A percentile compares a stretch with the other conserved stretches of the same genome.
These are phyloP conservation scores for Pterobdella sp. DNA, from an alignment of 2,888 invertebrate genomes.

Conservation along the genomic window DNA sequence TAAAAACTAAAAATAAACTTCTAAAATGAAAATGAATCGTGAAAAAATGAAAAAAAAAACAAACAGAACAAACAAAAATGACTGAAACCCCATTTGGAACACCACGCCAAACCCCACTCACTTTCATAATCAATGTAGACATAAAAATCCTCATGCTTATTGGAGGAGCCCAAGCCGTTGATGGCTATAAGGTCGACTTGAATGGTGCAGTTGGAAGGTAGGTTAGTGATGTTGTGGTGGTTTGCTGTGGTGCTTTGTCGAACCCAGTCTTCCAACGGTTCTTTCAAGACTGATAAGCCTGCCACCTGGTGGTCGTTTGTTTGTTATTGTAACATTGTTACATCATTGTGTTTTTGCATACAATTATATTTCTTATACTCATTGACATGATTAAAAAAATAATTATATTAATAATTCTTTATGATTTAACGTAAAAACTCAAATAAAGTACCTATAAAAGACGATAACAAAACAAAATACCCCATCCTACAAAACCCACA, in stretches of 20 bases:
- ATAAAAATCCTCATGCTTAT: not conserved
- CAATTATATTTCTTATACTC: not conserved
- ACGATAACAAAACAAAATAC: not conserved
- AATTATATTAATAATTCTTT: not conserved
- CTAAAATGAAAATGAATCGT: not conserved
- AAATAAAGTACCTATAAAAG: not conserved
- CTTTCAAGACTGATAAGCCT: not conserved
- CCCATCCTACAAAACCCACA: not conserved
- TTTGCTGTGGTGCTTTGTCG: not conserved
- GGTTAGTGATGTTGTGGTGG: not conserved
- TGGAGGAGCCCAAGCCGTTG: not conserved
- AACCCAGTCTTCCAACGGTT: constrained; percentile 2
- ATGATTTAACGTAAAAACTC: not conserved
- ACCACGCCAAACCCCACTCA: not conserved
- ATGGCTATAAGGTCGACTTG: not conserved
- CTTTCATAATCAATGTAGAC: not conserved
- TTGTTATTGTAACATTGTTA: no score
- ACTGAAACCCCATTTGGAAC: not conserved
- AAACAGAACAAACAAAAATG: not conserved
- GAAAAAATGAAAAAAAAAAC: not conserved
- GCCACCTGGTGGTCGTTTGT: no score
- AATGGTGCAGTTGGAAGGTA: not conserved
- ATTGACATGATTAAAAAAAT: not conserved
- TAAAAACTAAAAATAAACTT: not conserved
- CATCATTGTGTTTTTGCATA: no score